A percentile compares a stretch with the other conserved stretches of the same genome.
phyloP scores from a whole-genome alignment of 2,113 vertebrate genomes.

The Pandion haliaetus region DNA sequence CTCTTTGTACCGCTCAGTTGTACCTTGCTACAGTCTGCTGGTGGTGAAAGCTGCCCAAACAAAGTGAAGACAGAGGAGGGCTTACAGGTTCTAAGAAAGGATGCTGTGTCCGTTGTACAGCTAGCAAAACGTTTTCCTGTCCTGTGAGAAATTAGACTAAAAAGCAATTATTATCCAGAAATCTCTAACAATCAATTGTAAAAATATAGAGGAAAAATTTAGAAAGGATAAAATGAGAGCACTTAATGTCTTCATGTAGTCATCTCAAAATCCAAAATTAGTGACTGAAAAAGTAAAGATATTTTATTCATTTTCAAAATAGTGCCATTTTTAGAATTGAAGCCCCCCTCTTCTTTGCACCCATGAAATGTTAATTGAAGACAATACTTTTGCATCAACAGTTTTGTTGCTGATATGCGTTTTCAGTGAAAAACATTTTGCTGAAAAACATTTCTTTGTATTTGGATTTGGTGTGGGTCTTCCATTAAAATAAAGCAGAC shows the following conservation, averaged over 20 bases:
- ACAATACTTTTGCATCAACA: neutral
- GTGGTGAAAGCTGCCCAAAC: neutral
- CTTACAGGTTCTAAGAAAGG: neutral
- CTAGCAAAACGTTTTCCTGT: neutral
- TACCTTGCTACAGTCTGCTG: neutral
- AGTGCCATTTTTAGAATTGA: neutral
- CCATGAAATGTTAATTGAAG: neutral
- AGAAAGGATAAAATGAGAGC: neutral
- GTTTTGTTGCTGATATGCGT: neutral
- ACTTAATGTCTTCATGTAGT: neutral
- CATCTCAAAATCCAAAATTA: neutral
- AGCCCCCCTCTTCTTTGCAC: neutral
- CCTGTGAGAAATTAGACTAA: neutral
- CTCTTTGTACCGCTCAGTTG: fast-evolving
- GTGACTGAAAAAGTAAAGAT: neutral
- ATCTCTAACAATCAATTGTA: neutral
- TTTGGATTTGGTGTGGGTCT: neutral
- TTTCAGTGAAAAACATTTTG: neutral
- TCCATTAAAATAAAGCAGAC: neutral
- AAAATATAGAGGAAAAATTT: neutral
- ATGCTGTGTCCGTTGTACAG: neutral
- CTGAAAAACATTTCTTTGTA: neutral
- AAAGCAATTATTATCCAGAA: neutral
- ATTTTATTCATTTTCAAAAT: neutral
- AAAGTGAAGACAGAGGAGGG: neutral